A percentile compares a stretch with the other conserved stretches of the same genome.
phyloP scores from a whole-genome alignment of 53 echinoderm and acorn worm species.

The Astropecten irregularis region DNA sequence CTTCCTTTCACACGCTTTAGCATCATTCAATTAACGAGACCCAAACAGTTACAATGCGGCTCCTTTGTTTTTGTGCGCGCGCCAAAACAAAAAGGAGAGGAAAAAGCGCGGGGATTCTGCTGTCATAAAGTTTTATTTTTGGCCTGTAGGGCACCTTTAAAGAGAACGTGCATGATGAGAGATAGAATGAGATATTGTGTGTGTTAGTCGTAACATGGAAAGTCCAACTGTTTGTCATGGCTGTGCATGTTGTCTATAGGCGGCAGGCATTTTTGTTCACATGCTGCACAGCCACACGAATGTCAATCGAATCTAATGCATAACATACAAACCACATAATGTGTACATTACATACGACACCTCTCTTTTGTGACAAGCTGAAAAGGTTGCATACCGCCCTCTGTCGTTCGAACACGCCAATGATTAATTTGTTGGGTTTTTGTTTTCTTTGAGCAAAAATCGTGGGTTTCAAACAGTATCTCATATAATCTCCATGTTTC shows the following conservation, averaged over 20 bases:
- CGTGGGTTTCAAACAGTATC: not conserved
- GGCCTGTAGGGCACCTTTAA: not conserved
- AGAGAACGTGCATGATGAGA: conserved; percentile 20
- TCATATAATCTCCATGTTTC: too few species aligned
- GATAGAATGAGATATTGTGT: too few species aligned
- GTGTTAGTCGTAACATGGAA: not conserved
- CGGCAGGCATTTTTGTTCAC: too few species aligned
- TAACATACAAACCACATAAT: too few species aligned
- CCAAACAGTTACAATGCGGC: not conserved
- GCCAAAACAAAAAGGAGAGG: not conserved
- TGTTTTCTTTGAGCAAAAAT: not conserved
- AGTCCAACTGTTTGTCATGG: not conserved
- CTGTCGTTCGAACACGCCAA: not conserved
- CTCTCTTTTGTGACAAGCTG: not conserved
- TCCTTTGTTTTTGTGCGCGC: conserved; percentile 8
- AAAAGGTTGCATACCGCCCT: not conserved
- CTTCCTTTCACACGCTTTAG: too few species aligned
- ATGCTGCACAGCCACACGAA: too few species aligned
- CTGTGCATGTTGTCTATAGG: too few species aligned
- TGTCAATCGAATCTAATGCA: too few species aligned
- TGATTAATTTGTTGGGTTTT: not conserved
- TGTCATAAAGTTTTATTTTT: conserved; percentile 34
- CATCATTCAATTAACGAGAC: not conserved
- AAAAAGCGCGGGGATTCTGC: conserved; percentile 30
- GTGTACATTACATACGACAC: not conserved